Base-by-base conservation (phyloP, 1,140 invertebrate species). In the Metaphire vulgaris region DNA sequence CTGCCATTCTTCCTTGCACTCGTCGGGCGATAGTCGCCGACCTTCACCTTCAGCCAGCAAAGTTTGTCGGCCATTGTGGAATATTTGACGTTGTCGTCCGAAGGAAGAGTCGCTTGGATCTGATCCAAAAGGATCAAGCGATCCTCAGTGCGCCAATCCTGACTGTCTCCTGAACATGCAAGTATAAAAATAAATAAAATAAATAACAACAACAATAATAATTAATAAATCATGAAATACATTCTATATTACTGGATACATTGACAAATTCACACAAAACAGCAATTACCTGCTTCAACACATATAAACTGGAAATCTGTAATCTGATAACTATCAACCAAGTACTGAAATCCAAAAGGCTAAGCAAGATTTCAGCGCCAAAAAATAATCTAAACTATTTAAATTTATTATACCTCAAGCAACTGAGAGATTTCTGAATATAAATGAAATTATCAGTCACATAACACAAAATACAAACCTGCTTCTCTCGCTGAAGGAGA, bases 1-100 rank as follows among this genome's bases (percentile, higher is more conserved):
- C 26, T 77, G 71, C 87, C 87, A 88, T 74, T 85, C 85, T 65
- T 82, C 81, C 77, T 87, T 87, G 79, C 88, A 89, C 16, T 88
- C 83, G 34, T 79, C 80, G 26, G 80, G 74, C 15, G 81, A 72
- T 83, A 81, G 21, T 78, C 33, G 1, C 76, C 79, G 76, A 85
- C 83, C 33, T 73, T 74, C 31, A 85, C 78, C 67, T 76, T 79
- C 12, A 79, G 74, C 80, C 80, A 82, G 72, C 81, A 78, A 26
- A 83, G 32, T 67, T 79, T 81, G 56, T 83, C 80, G 29, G 78
- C 74, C 29, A 80, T 71, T 2, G 81, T 81, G 2, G 74, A 72
- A 30, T 77, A 82, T 76, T 83, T 81, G 28, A 79, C 72, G 76
- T 65, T 75, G 68, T 83, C 82, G 74, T 76, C 77, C 71, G 81